Base-by-base conservation (phyloP, 2,888 invertebrate species). In the Scaptomyza polygonia region DNA sequence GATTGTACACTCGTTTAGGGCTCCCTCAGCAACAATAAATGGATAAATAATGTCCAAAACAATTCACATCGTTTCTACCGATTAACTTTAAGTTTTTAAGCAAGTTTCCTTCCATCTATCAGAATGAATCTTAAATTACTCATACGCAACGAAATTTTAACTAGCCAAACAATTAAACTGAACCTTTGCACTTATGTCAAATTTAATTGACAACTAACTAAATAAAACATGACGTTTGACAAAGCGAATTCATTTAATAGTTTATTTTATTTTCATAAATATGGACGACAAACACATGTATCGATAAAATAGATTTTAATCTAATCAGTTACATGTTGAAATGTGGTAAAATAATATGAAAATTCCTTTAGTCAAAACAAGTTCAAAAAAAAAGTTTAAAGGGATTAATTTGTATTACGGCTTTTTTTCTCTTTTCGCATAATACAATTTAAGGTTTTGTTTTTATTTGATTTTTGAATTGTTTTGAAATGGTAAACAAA, bases 401-500 rank as follows among this genome's bases (percentile, higher is more conserved):
- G 9, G 14, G 12, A 39, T 65, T 18, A 11, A 30, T 54, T 48
- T 54, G 30, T 21, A 30, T 36, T n/a, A 14, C 40, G 9, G 3
- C 9, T 5, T 18, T 39, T 27, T 14, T 27, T 18, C 8, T 12
- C 29, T n/a, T 27, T 9, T 29, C 8, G 25, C 52, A 49, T 21
- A 36, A 7, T 27, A 14, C n/a, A 18, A 11, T 34, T 43, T 9
- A 2, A 18, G 0, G 34, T 6, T 42, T 43, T 21, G 43, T 12
- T 18, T 44, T 61, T 43, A 48, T 77, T 77, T 66, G 65, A 69
- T 61, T 64, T 72, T 32, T 69, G 68, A 68, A 64, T 79, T 52
- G 72, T 65, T 72, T 69, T 48, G 58, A 66, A 78, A 68, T 57
- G 63, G 75, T 78, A 75, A 74, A 65, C 65, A 81, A 79, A 81